phyloP scores from a whole-genome alignment of 2,888 invertebrate genomes.

The Pristionchus maxplancki region DNA sequence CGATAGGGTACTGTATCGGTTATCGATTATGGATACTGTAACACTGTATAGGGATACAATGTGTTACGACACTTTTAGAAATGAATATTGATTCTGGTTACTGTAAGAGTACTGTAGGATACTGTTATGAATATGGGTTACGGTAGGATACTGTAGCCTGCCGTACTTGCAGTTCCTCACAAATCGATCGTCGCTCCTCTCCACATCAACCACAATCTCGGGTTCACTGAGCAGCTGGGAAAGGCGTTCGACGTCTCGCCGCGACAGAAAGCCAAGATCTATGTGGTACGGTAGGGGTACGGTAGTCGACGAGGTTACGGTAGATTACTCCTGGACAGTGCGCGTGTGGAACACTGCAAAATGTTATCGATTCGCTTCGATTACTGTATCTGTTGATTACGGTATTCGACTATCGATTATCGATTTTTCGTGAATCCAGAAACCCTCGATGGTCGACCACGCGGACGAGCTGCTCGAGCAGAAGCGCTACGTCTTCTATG shows the following conservation, averaged over 20 bases:
- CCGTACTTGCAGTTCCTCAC: background rate
- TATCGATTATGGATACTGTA: background rate
- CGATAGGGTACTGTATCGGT: background rate
- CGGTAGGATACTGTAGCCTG: background rate
- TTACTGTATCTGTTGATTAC: background rate
- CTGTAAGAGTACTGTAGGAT: background rate
- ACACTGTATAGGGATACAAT: too few relatives aligned
- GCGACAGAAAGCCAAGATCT: background rate
- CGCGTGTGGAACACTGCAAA: too few relatives aligned
- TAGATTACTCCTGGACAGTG: too few relatives aligned
- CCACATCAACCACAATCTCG: background rate
- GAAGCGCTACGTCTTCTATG: slow-evolving; percentile 22
- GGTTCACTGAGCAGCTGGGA: background rate
- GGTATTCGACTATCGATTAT: background rate
- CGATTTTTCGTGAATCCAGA: background rate
- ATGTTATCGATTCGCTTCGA: too few relatives aligned
- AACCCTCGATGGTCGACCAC: slow-evolving; percentile 31
- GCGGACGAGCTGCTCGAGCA: background rate
- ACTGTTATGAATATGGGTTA: background rate
- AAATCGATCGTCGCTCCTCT: background rate
- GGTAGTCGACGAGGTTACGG: too few relatives aligned
- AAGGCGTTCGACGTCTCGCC: background rate
- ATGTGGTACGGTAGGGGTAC: background rate
- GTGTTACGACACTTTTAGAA: too few relatives aligned
- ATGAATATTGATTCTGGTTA: too few relatives aligned